Conservation (phyloP, 2,113 vertebrate genomes). For the Cottus gobio region DNA sequence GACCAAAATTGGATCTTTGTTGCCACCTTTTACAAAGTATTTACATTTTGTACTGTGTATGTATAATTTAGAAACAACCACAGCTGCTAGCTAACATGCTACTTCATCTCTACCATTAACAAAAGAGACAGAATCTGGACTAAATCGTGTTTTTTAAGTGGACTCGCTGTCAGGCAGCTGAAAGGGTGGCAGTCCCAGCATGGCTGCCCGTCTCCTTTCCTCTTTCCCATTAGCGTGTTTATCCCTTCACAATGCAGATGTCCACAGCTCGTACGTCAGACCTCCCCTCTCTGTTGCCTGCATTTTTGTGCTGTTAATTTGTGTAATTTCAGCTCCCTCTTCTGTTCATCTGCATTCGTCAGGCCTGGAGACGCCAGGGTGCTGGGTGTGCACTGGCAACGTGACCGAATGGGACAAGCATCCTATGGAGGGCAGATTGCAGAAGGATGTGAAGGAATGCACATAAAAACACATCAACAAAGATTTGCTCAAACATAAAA, state of each 20-base stretch:
- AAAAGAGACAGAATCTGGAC: not conserved
- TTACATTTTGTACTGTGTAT: not conserved
- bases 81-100: not conserved
- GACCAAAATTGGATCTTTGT: not conserved
- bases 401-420: not conserved
- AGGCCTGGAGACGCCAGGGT: not conserved
- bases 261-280: not conserved
- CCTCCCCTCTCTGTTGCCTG: not conserved
- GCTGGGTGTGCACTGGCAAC: not conserved
- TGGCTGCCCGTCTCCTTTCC: not conserved
- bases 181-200: not conserved
- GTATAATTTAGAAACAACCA: not conserved
- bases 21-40: not conserved
- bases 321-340: conserved; percentile 55
- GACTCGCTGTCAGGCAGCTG: not conserved
- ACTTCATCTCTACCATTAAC: not conserved
- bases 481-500: not conserved
- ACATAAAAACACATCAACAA: not conserved
- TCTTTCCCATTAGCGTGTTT: not conserved
- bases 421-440: not conserved
- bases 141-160: not conserved
- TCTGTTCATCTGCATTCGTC: conserved; percentile 45
- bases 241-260: not conserved
- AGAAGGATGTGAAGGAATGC: not conserved
- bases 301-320: not conserved